Evolutionary conservation across 2,797 vertebrate genomes (phyloP).

Genomic region (Fundulus diaphanus): DNA sequence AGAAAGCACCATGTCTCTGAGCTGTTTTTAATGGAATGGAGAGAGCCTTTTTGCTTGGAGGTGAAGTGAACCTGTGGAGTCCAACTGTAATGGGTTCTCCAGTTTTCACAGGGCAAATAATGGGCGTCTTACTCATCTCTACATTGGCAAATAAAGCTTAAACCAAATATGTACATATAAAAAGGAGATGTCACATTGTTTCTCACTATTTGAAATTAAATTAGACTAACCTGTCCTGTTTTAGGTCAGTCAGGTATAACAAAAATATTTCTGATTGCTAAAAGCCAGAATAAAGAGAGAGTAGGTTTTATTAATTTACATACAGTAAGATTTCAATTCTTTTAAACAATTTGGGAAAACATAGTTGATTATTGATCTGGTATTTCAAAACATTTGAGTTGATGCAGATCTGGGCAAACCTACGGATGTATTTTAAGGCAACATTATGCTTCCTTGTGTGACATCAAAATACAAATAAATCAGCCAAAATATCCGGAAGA

Average conservation of each 20-base stretch:
- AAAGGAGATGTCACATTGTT: neutral
- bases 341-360: neutral
- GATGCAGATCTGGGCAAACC: no score
- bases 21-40: constrained; percentile 43
- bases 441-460: neutral
- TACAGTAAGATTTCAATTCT: neutral
- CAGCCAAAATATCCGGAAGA: neutral
- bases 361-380: no score
- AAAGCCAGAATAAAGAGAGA: neutral
- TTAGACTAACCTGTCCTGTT: neutral
- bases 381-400: neutral
- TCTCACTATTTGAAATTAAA: neutral
- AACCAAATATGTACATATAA: neutral
- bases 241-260: no score
- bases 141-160: neutral
- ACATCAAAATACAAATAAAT: neutral
- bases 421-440: no score
- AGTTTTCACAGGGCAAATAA: neutral
- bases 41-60: neutral
- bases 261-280: no score
- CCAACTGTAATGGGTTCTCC: neutral
- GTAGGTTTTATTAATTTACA: neutral
- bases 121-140: neutral
- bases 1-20: constrained; percentile 33
- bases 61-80: neutral